A percentile compares a stretch with the other conserved stretches of the same genome.
Conservation (phyloP, 2,888 invertebrate genomes). For the Agrotis clavis region DNA sequence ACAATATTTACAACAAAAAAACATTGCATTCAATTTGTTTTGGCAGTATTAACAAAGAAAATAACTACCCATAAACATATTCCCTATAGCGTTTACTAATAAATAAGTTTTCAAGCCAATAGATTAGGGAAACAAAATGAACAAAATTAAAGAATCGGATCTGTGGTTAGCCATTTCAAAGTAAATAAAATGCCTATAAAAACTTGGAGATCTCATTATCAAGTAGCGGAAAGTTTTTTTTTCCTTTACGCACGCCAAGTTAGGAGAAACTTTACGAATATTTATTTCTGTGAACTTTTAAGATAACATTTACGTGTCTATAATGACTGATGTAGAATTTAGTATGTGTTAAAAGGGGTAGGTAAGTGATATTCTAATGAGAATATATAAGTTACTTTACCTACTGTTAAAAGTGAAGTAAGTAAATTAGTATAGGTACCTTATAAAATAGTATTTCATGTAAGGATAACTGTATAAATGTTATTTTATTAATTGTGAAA, state of each 20-base stretch:
- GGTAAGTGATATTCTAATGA: constrained; percentile 1
- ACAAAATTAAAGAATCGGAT: constrained; percentile 62
- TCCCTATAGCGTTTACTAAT: constrained; percentile 31
- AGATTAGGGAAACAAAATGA: constrained; percentile 53
- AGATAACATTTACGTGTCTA: constrained; percentile 47
- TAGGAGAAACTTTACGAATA: constrained; percentile 63
- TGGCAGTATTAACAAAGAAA: constrained; percentile 2
- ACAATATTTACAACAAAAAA: no score
- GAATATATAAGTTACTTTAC: neutral
- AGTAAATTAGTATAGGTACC: no score
- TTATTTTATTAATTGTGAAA: no score
- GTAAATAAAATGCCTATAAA: constrained; percentile 72
- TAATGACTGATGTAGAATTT: constrained; percentile 41
- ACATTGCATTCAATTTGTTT: neutral
- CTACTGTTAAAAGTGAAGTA: no score
- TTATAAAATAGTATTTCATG: no score
- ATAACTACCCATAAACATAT: neutral
- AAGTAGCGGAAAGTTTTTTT: constrained; percentile 65
- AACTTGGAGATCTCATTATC: constrained; percentile 70
- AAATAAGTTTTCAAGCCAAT: constrained; percentile 50
- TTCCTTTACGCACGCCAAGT: constrained; percentile 60
- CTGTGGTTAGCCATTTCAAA: constrained; percentile 67
- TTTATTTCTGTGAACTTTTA: constrained; percentile 63
- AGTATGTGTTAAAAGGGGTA: neutral
- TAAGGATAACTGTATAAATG: no score